Conservation (phyloP, 1,140 invertebrate species). For the Zaprionus capensis region DNA sequence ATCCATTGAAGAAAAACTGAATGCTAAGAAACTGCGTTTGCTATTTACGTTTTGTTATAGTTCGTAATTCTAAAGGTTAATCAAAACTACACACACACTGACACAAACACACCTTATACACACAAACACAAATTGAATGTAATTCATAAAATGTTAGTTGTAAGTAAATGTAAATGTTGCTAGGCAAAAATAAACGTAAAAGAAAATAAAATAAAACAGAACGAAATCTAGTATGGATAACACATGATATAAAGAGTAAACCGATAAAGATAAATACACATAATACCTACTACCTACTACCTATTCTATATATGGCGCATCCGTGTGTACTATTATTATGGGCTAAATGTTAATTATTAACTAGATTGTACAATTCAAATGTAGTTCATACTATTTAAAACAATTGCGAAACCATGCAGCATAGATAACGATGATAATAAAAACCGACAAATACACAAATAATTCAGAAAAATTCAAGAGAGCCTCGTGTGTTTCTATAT, state of each 20-base stretch:
- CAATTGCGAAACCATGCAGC: conserved; percentile 38
- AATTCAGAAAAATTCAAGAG: background rate
- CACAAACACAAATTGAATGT: conserved; percentile 68
- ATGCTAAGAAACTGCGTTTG: conserved; percentile 41
- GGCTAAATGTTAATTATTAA: conserved; percentile 82
- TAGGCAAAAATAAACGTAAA: conserved; percentile 66
- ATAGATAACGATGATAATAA: conserved; percentile 45
- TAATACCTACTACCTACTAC: conserved; percentile 40
- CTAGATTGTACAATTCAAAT: conserved; percentile 80
- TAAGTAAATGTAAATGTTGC: conserved; percentile 79
- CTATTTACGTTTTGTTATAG: conserved; percentile 59
- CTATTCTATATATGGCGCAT: conserved; percentile 48
- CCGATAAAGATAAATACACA: conserved; percentile 27
- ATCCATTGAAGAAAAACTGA: conserved; percentile 30
- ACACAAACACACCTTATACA: conserved; percentile 12
- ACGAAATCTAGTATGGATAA: conserved; percentile 20
- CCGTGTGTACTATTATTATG: conserved; percentile 79
- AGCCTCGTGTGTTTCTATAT: background rate
- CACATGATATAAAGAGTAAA: conserved; percentile 4
- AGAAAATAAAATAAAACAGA: conserved; percentile 19
- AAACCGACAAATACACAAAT: conserved; percentile 31
- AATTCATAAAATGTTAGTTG: conserved; percentile 64
- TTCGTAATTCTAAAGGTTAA: conserved; percentile 46
- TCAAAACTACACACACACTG: conserved; percentile 18
- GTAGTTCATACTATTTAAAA: conserved; percentile 82